Evolutionary conservation across 2,888 invertebrate species (phyloP), one percentile per base, ranked within the genome.

Genomic region (Invenusta paracnida): DNA sequence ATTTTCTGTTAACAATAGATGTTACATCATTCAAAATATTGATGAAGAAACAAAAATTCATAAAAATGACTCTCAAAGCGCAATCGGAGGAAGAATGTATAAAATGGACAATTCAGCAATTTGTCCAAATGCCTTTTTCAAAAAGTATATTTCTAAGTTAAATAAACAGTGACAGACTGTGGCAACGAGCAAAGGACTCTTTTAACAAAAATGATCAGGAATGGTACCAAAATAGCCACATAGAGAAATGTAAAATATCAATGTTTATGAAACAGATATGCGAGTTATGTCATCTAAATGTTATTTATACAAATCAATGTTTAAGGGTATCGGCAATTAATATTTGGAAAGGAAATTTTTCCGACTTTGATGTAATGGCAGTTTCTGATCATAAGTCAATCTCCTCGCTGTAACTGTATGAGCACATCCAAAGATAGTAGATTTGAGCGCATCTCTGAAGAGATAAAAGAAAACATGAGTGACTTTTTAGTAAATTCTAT

Each of bases 81-180:
- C 73, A 73, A 73, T 73, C 25, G 73, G 27, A 73, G 73, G 25
- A 73, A 73, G 73, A 73, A 73, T 73, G 73, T 73, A 73, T 73
- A 73, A 73, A 73, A 73, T 73, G 73, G 73, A 73, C 73, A 73
- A 73, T 73, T 73, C 17, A 73, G 73, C 27, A 73, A 73, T 23
- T 73, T 73, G 17, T 25, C 73, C 73, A 73, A 23, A 13, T 73
- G 17, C 73, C 73, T 5, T 73, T 23, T 73, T 5, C 73, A 73
- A 48, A 48, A 48, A 48, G 48, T 48, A 48, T 48, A 48, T 48
- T 48, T 48, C 5, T 5, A 48, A 48, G 17, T 48, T 48, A 48
- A 48, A 48, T 48, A 48, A 73, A 73, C 73, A 23, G 73, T 73
- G 73, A 73, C 73, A 73, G 73, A 73, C 73, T 73, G 48, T 48